A percentile compares a stretch with the other conserved stretches of the same genome.
Conservation (phyloP, 2,888 invertebrate species). For the Drosophila glabriapex region DNA sequence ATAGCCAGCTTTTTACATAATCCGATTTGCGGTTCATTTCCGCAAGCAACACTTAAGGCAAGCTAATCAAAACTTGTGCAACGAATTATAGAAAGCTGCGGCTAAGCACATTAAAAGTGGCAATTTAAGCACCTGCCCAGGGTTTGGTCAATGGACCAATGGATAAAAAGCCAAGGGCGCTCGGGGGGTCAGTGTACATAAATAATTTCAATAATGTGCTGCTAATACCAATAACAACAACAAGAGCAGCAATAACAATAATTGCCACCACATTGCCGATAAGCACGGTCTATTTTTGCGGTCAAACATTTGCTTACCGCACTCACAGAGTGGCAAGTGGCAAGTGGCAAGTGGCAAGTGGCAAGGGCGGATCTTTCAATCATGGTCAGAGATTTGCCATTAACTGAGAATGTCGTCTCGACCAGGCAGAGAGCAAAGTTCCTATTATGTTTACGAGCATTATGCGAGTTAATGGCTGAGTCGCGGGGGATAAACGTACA, state of each 20-base stretch:
- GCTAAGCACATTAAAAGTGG: slow-evolving; percentile 52
- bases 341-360: not conserved
- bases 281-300: slow-evolving; percentile 39
- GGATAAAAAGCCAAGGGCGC: slow-evolving; percentile 32
- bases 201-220: slow-evolving; percentile 75
- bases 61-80: slow-evolving; percentile 33
- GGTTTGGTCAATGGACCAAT: slow-evolving; percentile 33
- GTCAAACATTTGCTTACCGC: slow-evolving; percentile 53
- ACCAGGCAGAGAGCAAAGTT: slow-evolving; percentile 39
- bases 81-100: slow-evolving; percentile 21
- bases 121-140: slow-evolving; percentile 56
- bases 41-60: not conserved
- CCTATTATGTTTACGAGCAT: slow-evolving; percentile 53
- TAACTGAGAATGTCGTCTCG: slow-evolving; percentile 34
- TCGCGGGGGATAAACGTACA: slow-evolving; percentile 13
- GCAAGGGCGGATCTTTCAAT: slow-evolving; percentile 56
- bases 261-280: slow-evolving; percentile 31
- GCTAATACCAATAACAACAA: slow-evolving; percentile 58
- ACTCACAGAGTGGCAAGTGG: not conserved
- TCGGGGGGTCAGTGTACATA: slow-evolving; percentile 36
- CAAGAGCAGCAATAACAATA: slow-evolving; percentile 36
- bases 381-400: slow-evolving; percentile 50
- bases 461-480: slow-evolving; percentile 47
- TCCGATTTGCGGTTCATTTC: slow-evolving; percentile 12
- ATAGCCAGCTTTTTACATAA: not conserved